phyloP scores from a whole-genome alignment of 1,140 invertebrate species.

The Wasmannia auropunctata region DNA sequence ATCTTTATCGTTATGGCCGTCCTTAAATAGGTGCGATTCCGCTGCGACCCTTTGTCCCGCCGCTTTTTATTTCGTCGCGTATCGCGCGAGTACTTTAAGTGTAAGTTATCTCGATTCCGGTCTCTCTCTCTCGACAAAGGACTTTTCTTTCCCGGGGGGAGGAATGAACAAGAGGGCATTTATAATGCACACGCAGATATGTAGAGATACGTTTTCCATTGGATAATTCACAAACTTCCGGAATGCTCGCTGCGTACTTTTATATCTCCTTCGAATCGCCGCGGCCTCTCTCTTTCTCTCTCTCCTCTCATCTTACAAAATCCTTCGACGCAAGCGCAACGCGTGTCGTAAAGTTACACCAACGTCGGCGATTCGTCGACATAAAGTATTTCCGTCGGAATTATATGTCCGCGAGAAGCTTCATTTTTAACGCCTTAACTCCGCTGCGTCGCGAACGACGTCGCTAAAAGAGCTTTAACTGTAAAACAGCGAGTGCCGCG shows the following conservation, averaged over 20 bases:
- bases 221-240: conserved; percentile 61
- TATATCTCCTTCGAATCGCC: neutral
- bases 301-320: conserved; percentile 21
- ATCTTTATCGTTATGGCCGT: conserved; percentile 5
- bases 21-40: conserved; percentile 3
- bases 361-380: conserved; percentile 35
- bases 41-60: neutral
- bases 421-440: conserved; percentile 53
- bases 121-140: conserved; percentile 7
- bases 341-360: conserved; percentile 52
- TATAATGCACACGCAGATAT: conserved; percentile 30
- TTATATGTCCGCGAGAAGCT: conserved; percentile 16
- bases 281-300: no score
- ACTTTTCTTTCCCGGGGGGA: conserved; percentile 11
- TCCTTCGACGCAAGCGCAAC: neutral
- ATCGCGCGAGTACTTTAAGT: neutral
- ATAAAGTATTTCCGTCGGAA: conserved; percentile 48
- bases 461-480: conserved; percentile 40
- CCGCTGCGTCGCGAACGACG: conserved; percentile 16
- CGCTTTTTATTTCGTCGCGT: neutral
- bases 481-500: neutral
- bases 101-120: neutral
- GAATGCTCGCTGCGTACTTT: conserved; percentile 18
- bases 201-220: neutral
- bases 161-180: conserved; percentile 22